Base-by-base conservation (phyloP, 2,888 invertebrate genomes). In the Poecilobothrus nobilitatus region DNA sequence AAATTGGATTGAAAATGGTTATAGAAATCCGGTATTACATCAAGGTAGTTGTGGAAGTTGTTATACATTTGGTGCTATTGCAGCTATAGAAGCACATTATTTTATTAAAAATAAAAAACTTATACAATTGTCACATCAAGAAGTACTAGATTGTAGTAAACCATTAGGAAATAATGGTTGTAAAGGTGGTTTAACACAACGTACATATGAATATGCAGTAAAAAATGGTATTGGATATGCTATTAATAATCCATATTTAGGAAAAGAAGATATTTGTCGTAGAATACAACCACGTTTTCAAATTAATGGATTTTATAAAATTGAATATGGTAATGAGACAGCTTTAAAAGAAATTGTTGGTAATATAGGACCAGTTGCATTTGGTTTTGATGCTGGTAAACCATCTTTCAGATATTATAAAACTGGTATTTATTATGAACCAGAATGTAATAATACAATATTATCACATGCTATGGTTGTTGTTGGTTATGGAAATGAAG, bases 361-460 rank as follows among this genome's bases (percentile, higher is more conserved):
- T 68, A 89, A 89, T 1, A 80, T 89, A 68, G 93, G 93, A 0
- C 93, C 93, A 8, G 84, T 93, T 67, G 87, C 91, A 18, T 88
- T 93, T 63, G 92, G 91, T 75, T 92, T 94, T 78, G 92, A 94
- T 83, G 93, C 93, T 72, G 87, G 88, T 68, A 89, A 87, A 73
- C 83, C 86, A 76, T 86, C 86, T 73, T 92, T 93, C 87, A 91
- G 92, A 82, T 88, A 90, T 78, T 93, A 93, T 82, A 85, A 86
- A 9, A 81, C 83, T 73, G 90, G 90, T 22, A 87, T 93, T 69
- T 93, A 92, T 83, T 87, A 84, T 78, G 92, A 92, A 73, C 86
- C 87, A 66, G 83, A 88, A 70, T 94, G 94, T 83, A 80, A 84
- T 69, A 6, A 12, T 5, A 1, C 12, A 18, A 80, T 84, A 70